These are phyloP conservation scores for Synaphobranchus kaupii DNA, from an alignment of 2,797 vertebrate species.

Conservation along the genomic window DNA sequence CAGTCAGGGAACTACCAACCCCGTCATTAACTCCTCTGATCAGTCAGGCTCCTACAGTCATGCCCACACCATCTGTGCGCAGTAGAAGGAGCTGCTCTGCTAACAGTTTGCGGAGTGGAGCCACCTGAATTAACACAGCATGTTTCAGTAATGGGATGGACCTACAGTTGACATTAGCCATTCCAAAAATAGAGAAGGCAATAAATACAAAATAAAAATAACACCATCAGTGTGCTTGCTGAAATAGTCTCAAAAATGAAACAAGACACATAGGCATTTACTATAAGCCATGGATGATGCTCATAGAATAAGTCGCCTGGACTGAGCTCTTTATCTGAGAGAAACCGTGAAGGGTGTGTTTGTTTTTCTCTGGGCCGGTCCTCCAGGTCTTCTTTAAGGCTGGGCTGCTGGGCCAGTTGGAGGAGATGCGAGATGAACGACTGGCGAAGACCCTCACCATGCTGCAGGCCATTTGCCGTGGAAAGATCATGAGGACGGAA, in stretches of 20 bases:
- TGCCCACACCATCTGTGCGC: neutral
- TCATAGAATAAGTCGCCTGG: neutral
- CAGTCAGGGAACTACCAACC: neutral
- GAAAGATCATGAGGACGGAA: constrained; percentile 79
- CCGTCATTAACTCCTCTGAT: neutral
- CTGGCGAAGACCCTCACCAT: constrained; percentile 81
- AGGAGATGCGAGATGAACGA: constrained; percentile 84
- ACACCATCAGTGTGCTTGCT: neutral
- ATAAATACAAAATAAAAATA: neutral
- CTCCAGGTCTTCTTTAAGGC: constrained; percentile 85
- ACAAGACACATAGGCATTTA: neutral
- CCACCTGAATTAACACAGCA: neutral
- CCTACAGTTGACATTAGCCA: neutral
- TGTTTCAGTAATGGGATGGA: neutral
- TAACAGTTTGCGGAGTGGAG: neutral
- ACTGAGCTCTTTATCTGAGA: neutral
- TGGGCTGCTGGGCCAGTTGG: constrained; percentile 80
- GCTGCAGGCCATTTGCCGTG: constrained; percentile 81
- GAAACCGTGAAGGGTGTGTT: neutral
- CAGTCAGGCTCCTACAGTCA: neutral
- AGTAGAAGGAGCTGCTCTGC: neutral
- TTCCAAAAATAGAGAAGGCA: neutral
- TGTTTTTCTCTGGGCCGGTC: neutral
- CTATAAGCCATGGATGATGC: neutral
- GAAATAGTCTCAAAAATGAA: neutral